A percentile compares a stretch with the other conserved stretches of the same genome.
phyloP scores from a whole-genome alignment of 1,140 invertebrate species.

The Drosophila kohkoa region DNA sequence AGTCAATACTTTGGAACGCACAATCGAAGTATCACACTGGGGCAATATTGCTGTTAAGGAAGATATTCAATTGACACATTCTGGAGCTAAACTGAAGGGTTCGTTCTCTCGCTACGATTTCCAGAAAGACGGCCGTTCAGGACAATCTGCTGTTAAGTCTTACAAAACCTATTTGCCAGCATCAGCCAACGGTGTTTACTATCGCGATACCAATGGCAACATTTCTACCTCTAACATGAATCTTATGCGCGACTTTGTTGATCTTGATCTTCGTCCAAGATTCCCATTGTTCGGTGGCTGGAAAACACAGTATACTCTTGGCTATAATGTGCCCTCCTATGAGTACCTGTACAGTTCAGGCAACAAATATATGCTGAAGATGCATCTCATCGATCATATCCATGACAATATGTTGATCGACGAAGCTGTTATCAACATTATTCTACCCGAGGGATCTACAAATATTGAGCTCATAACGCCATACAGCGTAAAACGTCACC shows the following conservation, averaged over 20 bases:
- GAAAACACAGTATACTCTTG: constrained; percentile 98
- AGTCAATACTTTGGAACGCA: constrained; percentile 93
- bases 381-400: constrained; percentile 97
- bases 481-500: constrained; percentile 91
- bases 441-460: constrained; percentile 96
- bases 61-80: constrained; percentile 95
- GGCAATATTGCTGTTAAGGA: constrained; percentile 99
- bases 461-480: constrained; percentile 94
- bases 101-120: constrained; percentile 98
- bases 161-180: constrained; percentile 97
- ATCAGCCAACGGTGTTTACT: constrained; percentile 94
- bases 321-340: constrained; percentile 99
- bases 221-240: constrained; percentile 98
- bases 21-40: constrained; percentile 99
- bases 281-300: constrained; percentile 99
- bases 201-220: constrained; percentile 99
- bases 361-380: constrained; percentile 93
- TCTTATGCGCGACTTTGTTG: constrained; percentile 95
- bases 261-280: constrained; percentile 96
- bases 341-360: constrained; percentile 96
- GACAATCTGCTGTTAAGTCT: constrained; percentile 94
- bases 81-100: constrained; percentile 96
- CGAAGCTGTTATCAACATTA: constrained; percentile 94
- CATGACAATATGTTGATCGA: constrained; percentile 99
- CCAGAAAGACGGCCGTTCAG: constrained; percentile 94